A percentile compares a stretch with the other conserved stretches of the same genome.
phyloP scores from a whole-genome alignment of 2,797 vertebrate genomes.

The Sebastes oblongus region DNA sequence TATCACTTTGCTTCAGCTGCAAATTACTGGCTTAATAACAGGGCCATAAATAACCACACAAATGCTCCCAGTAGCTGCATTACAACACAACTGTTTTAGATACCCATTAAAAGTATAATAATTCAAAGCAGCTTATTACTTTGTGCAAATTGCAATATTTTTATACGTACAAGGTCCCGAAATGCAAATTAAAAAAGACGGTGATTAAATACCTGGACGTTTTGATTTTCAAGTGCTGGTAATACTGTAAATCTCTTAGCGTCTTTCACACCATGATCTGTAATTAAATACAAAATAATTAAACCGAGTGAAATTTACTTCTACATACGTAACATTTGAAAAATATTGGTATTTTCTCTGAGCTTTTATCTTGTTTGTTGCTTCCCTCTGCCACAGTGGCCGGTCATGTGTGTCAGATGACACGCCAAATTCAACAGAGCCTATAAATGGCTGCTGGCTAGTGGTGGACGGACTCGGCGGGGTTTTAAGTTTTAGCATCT shows the following conservation, averaged over 20 bases:
- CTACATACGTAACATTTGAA: background rate
- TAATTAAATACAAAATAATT: conserved; percentile 35
- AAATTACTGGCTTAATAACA: conserved; percentile 57
- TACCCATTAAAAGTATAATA: conserved; percentile 39
- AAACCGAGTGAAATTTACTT: conserved; percentile 7
- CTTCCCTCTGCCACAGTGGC: conserved; percentile 27
- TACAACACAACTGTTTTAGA: conserved; percentile 46
- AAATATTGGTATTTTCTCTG: conserved; percentile 2
- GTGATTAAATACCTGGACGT: conserved; percentile 35
- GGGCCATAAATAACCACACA: conserved; percentile 45
- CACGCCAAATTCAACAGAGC: conserved; percentile 62
- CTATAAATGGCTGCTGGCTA: conserved; percentile 64
- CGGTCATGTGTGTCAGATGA: conserved; percentile 50
- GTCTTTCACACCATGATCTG: conserved; percentile 4
- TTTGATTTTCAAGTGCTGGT: conserved; percentile 28
- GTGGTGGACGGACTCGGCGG: conserved; percentile 63
- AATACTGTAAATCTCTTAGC: background rate
- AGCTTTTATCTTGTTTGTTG: conserved; percentile 2
- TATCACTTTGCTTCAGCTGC: conserved; percentile 46
- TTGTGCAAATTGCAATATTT: conserved; percentile 62
- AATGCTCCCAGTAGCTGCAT: conserved; percentile 53
- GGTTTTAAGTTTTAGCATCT: conserved; percentile 64
- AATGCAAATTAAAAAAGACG: conserved; percentile 41
- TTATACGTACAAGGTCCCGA: conserved; percentile 15
- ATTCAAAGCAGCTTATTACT: conserved; percentile 48